Conservation (phyloP, 2,113 vertebrate species). For the Sardina pilchardus region DNA sequence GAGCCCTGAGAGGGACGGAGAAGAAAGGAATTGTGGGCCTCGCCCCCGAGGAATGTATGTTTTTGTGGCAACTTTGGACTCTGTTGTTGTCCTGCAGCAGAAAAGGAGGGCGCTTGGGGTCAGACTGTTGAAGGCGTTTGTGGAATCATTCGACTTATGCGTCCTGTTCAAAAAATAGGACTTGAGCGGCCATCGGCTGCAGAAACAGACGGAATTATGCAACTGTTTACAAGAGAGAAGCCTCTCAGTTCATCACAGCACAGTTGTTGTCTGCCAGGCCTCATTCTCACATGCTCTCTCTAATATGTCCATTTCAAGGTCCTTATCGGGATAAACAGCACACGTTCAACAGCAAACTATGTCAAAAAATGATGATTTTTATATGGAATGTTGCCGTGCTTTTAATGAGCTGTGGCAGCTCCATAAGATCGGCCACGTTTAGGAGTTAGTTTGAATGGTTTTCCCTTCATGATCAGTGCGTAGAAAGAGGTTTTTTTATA, state of each 20-base stretch:
- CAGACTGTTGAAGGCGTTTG: background rate
- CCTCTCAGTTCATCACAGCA: background rate
- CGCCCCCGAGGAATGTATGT: conserved; percentile 18
- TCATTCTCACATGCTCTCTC: background rate
- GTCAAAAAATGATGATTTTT: background rate
- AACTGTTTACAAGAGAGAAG: background rate
- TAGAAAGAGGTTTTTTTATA: background rate
- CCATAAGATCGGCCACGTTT: background rate
- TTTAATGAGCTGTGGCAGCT: too few relatives aligned
- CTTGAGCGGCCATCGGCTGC: background rate
- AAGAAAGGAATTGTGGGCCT: conserved; percentile 41
- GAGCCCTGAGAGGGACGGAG: conserved; percentile 61
- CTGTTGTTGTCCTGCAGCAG: conserved; percentile 33
- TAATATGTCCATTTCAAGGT: too few relatives aligned
- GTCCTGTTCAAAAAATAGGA: conserved; percentile 16
- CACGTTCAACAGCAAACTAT: too few relatives aligned
- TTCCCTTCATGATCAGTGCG: background rate
- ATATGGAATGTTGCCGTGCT: too few relatives aligned
- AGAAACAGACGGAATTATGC: background rate
- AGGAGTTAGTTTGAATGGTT: background rate
- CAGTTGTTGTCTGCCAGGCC: background rate
- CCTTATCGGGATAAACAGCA: too few relatives aligned
- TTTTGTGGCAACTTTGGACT: conserved; percentile 21
- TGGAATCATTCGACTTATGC: background rate
- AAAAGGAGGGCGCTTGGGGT: background rate